Percentiles rank a stretch among this genome's conserved stretches.
phyloP scores from a whole-genome alignment of 1,140 invertebrate species.

The Monomorium pharaonis region DNA sequence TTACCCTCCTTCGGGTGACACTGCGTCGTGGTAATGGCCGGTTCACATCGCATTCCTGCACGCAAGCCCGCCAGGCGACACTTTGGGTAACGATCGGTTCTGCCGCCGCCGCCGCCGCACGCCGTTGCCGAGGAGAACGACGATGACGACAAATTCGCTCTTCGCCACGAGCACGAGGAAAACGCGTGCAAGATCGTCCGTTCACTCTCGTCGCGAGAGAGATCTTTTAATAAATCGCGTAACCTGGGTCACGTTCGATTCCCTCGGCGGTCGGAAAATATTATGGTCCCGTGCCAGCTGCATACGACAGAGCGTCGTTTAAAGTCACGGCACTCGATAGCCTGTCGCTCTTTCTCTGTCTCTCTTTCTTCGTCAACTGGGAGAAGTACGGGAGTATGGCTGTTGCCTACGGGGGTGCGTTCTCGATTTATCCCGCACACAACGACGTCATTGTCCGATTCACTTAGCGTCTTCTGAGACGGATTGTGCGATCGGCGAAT shows the following conservation, averaged over 20 bases:
- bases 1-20: conserved; percentile 82
- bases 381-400: not conserved
- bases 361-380: not conserved
- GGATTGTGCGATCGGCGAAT: conserved; percentile 37
- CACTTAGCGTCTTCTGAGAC: conserved; percentile 21
- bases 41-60: conserved; percentile 81
- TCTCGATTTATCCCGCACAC: conserved; percentile 51
- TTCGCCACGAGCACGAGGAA: not conserved
- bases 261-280: conserved; percentile 30
- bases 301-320: conserved; percentile 52
- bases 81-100: conserved; percentile 82
- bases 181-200: conserved; percentile 40
- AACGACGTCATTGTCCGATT: conserved; percentile 46
- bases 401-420: conserved; percentile 31
- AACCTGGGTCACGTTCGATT: conserved; percentile 61
- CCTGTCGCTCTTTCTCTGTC: not conserved
- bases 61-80: conserved; percentile 84
- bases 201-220: not conserved
- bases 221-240: conserved; percentile 71
- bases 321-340: conserved; percentile 30
- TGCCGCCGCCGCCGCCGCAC: conserved; percentile 51
- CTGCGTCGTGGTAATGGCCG: conserved; percentile 77
- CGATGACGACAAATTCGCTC: conserved; percentile 38
- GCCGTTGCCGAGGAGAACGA: conserved; percentile 11
- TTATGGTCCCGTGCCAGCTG: conserved; percentile 60